Evolutionary conservation across 2,797 vertebrate genomes (phyloP), one percentile per base, ranked within the genome.

Genomic region (Limosa lapponica): DNA sequence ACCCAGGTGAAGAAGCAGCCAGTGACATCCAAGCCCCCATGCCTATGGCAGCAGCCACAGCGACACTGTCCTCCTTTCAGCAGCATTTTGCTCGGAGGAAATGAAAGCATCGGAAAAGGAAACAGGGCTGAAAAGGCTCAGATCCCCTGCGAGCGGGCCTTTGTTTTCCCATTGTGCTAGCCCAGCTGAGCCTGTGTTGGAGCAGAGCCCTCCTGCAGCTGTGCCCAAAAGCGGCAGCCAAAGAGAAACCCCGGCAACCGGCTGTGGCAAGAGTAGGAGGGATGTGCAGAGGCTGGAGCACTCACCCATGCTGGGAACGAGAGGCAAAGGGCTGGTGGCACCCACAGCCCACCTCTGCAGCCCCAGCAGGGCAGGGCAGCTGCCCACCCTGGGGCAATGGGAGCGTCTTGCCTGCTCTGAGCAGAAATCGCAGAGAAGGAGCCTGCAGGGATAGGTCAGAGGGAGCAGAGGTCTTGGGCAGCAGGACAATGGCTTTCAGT

Each of bases 191-290:
- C 90, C 94, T 92, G 78, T 74, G 90, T 85, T 96, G 96, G 96
- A 97, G 96, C 96, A 93, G 94, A 97, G 96, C 96, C 95, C 90
- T 97, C 83, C 94, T 89, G 96, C 96, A 97, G 96, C 96, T 97
- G 96, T 95, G 92, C 95, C 94, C 83, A 80, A 92, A 95, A 78
- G 39, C 91, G 2, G 91, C 91, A 93, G 95, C 95, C 96, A 96
- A 93, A 67, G 90, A 95, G 83, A 96, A 96, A 94, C 90, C 86
- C 64, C 1, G 4, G 93, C 88, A 95, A 89, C 95, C 10, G 20
- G 59, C 82, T 71, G 91, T 89, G 69, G 82, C 52, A 24, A 28
- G 81, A 84, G 72, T 41, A 92, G 82, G 73, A 92, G 78, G 55
- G 59, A 64, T 75, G 34, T 57, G 74, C 57, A 36, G 55, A 32